These are phyloP conservation scores for Amphilophus citrinellus DNA, from an alignment of 2,113 vertebrate species.

Conservation along the genomic window DNA sequence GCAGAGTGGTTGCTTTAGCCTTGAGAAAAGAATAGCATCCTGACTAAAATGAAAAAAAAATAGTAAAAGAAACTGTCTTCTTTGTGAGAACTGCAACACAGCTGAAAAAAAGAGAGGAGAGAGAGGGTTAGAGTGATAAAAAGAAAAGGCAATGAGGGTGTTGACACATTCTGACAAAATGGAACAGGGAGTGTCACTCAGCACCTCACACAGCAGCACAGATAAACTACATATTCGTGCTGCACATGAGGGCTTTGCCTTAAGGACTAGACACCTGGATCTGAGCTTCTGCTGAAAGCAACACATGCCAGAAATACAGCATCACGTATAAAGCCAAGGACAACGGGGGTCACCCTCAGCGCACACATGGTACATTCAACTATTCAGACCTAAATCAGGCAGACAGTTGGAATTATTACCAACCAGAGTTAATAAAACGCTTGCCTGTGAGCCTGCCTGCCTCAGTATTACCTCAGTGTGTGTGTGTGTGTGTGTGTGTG, in stretches of 20 bases:
- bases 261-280: slow-evolving; percentile 54
- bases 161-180: slow-evolving; percentile 73
- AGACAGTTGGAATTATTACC: slow-evolving; percentile 10
- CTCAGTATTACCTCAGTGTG: neutral
- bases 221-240: slow-evolving; percentile 5
- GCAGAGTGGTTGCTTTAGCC: neutral
- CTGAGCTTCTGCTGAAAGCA: slow-evolving; percentile 67
- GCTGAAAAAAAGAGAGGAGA: slow-evolving; percentile 13
- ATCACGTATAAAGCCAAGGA: slow-evolving; percentile 53
- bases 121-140: slow-evolving; percentile 35
- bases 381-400: slow-evolving; percentile 23
- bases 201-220: slow-evolving; percentile 52
- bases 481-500: neutral
- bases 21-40: slow-evolving; percentile 14
- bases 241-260: slow-evolving; percentile 28
- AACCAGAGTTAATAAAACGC: slow-evolving; percentile 47
- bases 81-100: neutral
- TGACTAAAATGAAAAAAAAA: neutral
- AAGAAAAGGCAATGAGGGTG: slow-evolving; percentile 43
- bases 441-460: slow-evolving; percentile 24
- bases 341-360: slow-evolving; percentile 32
- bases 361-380: neutral
- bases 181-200: slow-evolving; percentile 68
- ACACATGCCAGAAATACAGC: slow-evolving; percentile 68
- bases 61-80: neutral